Conservation (phyloP, 2,113 vertebrate species). For the Hippocampus comes region DNA sequence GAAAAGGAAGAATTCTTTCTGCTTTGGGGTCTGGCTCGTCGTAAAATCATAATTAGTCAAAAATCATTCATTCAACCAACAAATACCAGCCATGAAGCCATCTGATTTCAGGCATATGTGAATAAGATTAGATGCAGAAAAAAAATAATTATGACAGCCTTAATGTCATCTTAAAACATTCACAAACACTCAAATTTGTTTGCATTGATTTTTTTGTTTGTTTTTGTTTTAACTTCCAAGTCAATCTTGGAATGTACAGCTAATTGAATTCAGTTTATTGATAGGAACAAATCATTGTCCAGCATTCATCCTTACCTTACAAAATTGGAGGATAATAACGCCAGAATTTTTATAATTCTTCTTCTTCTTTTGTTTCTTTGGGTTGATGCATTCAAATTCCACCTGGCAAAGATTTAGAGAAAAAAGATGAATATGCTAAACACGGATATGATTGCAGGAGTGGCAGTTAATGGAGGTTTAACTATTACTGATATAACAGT, state of each 20-base stretch:
- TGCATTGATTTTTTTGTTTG: neutral
- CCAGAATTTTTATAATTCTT: constrained; percentile 97
- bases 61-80: constrained; percentile 38
- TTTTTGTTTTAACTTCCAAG: neutral
- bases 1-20: too few relatives aligned
- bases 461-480: neutral
- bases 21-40: neutral
- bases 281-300: neutral
- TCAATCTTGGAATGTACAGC: neutral
- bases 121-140: constrained; percentile 23
- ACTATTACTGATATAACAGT: neutral
- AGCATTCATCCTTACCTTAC: constrained; percentile 77
- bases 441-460: neutral
- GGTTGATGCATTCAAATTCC: constrained; percentile 95
- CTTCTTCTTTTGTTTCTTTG: constrained; percentile 98
- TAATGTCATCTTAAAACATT: constrained; percentile 35
- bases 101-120: neutral
- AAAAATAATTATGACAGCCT: constrained; percentile 49
- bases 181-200: constrained; percentile 33
- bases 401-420: constrained; percentile 69
- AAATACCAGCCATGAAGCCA: constrained; percentile 31
- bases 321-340: constrained; percentile 86
- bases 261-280: neutral
- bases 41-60: constrained; percentile 44
- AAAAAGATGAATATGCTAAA: neutral